Evolutionary conservation across 2,797 vertebrate genomes (phyloP).

Genomic region (Trachurus trachurus): DNA sequence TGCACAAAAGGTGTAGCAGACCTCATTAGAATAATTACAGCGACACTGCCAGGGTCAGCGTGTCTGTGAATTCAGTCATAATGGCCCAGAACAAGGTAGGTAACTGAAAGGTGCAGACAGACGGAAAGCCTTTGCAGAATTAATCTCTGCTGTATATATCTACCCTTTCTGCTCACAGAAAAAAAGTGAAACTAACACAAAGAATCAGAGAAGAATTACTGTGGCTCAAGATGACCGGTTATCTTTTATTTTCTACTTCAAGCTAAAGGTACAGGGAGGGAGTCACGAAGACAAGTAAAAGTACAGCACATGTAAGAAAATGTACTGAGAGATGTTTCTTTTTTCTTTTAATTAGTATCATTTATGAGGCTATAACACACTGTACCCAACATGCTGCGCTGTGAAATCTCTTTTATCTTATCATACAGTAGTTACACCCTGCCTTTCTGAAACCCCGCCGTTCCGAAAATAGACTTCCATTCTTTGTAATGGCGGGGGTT

Average conservation of each 20-base stretch:
- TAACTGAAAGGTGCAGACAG: constrained; percentile 30
- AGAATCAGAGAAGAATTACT: not conserved
- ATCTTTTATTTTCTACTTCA: not conserved
- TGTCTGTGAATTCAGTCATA: constrained; percentile 31
- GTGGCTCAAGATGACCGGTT: not conserved
- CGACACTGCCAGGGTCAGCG: constrained; percentile 23
- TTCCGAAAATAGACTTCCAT: too few species aligned
- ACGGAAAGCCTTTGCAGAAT: constrained; percentile 14
- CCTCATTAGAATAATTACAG: constrained; percentile 57
- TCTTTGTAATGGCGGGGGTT: too few species aligned
- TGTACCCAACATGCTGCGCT: too few species aligned
- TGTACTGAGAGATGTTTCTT: not conserved
- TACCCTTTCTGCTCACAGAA: not conserved
- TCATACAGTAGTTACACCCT: too few species aligned
- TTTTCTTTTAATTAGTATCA: not conserved
- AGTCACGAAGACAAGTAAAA: not conserved
- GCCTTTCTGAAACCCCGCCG: too few species aligned
- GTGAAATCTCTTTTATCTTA: too few species aligned
- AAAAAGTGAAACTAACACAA: not conserved
- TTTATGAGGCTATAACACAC: too few species aligned
- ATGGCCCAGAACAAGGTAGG: constrained; percentile 11
- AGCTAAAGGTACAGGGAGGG: not conserved
- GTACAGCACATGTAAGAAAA: not conserved
- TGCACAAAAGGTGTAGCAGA: constrained; percentile 44
- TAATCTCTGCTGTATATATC: not conserved